Evolutionary conservation across 1,140 invertebrate genomes (phyloP).

Genomic region (Temnothorax longispinosus): DNA sequence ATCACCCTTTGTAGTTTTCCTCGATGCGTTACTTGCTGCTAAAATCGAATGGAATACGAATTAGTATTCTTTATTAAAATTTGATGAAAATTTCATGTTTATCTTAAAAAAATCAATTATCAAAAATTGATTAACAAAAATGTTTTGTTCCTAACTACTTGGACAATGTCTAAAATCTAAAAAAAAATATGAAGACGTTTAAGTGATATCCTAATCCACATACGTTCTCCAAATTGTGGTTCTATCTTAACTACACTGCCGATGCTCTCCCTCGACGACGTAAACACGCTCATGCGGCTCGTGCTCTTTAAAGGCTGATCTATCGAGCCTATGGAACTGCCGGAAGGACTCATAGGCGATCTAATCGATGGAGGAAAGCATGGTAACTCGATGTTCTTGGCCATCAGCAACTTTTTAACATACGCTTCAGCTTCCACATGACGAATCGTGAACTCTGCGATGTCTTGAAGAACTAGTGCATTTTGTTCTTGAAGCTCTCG

Average conservation of each 20-base stretch:
- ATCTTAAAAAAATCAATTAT: not conserved
- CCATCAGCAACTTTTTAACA: constrained; percentile 80
- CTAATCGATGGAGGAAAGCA: constrained; percentile 71
- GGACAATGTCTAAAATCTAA: not conserved
- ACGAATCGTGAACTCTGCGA: constrained; percentile 83
- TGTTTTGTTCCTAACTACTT: not conserved
- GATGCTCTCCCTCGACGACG: constrained; percentile 75
- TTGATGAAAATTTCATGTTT: not conserved
- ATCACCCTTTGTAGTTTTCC: constrained; percentile 8
- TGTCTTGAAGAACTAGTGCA: constrained; percentile 78
- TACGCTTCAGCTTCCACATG: constrained; percentile 82
- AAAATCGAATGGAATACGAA: constrained; percentile 9
- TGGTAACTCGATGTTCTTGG: constrained; percentile 79
- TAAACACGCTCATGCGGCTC: constrained; percentile 57
- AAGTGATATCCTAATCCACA: not conserved
- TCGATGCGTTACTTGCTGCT: constrained; percentile 7
- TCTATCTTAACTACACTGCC: constrained; percentile 76
- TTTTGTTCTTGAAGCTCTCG: constrained; percentile 82
- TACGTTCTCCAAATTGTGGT: constrained; percentile 65
- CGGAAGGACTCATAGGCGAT: constrained; percentile 72
- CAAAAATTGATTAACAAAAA: not conserved
- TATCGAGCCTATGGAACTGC: constrained; percentile 58
- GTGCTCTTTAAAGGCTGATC: constrained; percentile 61
- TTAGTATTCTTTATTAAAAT: not conserved
- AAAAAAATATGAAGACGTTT: not conserved